Evolutionary conservation across 2,113 vertebrate genomes (phyloP), one percentile per base, ranked within the genome.

Genomic region (Cottus gobio): DNA sequence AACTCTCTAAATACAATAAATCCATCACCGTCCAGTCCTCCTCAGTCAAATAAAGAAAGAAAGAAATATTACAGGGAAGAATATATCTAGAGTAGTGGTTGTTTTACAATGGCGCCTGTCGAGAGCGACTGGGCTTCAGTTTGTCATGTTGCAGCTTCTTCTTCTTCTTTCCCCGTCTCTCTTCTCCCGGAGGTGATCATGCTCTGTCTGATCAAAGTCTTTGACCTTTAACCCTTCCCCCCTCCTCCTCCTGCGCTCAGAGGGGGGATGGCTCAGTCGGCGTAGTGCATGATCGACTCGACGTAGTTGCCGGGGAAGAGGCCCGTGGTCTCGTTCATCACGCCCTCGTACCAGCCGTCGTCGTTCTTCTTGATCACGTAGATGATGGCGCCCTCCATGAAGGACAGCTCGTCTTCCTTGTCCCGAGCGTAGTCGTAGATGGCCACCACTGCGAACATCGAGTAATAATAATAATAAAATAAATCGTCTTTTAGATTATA

Each of bases 331-430:
- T 96, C 96, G 56, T 97, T 97, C 98, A 99, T 99, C 77, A 99
- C 97, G 0, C 98, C 98, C 86, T 99, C 98, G 72, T 94, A 99
- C 98, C 98, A 99, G 88, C 98, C 98, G 7, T 99, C 98, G 7
- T 99, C 98, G 48, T 99, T 99, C 94, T 99, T 99, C 96, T 99
- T 99, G 94, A 99, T 98, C 87, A 99, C 98, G 13, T 99, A 99
- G 92, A 99, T 99, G 91, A 99, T 99, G 95, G 98, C 97, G 75
- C 98, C 98, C 95, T 99, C 98, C 94, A 98, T 97, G 95, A 99
- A 99, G 0, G 98, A 99, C 30, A 99, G 96, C 95, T 99, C 98
- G 58, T 99, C 98, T 78, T 99, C 98, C 87, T 99, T 99, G 94
- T 99, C 98, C 42, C 97, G 96, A 0, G 92, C 80, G 93, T 99